Conservation (phyloP, 2,888 invertebrate species). For the Crocallis elinguaria region DNA sequence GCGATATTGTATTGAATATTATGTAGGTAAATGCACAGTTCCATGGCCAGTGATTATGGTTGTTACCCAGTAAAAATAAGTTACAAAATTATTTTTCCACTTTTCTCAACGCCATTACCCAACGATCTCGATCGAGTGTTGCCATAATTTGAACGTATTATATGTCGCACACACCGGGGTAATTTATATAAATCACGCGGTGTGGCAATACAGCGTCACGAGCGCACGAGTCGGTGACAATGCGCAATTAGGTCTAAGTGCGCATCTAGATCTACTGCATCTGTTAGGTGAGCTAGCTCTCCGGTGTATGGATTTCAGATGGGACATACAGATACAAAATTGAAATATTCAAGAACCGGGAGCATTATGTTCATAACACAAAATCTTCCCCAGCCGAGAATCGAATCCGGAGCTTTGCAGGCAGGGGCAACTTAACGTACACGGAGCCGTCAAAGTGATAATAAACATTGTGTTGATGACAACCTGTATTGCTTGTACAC, state of each 20-base stretch:
- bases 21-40: no score
- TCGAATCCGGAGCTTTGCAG: no score
- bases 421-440: no score
- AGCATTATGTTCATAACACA: no score
- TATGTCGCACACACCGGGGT: conserved; percentile 60
- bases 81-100: conserved; percentile 6
- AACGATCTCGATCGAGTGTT: conserved; percentile 47
- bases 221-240: conserved; percentile 70
- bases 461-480: no score
- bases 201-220: conserved; percentile 66
- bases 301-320: not conserved
- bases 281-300: conserved; percentile 9
- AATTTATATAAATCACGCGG: conserved; percentile 70
- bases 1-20: no score
- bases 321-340: no score
- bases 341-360: no score
- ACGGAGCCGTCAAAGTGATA: no score
- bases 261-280: conserved; percentile 30
- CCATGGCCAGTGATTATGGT: no score
- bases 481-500: not conserved
- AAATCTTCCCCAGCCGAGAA: no score
- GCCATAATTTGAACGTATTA: conserved; percentile 64
- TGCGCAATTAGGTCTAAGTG: conserved; percentile 62
- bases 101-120: conserved; percentile 16
- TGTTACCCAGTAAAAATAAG: not conserved